These are phyloP conservation scores for Acestrorhynchus altus DNA, from an alignment of 2,797 vertebrate genomes.

Conservation along the genomic window DNA sequence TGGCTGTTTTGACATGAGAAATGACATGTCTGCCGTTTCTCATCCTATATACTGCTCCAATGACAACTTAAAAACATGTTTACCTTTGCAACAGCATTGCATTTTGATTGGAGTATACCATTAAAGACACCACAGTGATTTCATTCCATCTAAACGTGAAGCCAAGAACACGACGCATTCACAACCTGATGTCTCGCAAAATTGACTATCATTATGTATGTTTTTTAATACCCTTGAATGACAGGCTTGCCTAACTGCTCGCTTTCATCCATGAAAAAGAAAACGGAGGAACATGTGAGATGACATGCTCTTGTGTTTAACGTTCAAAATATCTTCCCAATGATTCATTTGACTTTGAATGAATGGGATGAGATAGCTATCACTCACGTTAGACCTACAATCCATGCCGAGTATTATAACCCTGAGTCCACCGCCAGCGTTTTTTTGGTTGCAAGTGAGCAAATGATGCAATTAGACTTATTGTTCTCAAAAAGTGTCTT, in stretches of 20 bases:
- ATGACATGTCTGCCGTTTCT: conserved; percentile 12
- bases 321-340: conserved; percentile 1
- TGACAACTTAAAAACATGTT: conserved; percentile 41
- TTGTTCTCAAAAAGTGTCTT: conserved; percentile 86
- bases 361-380: conserved; percentile 13
- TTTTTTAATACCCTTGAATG: conserved; percentile 32
- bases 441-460: conserved; percentile 90
- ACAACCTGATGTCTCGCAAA: conserved; percentile 10
- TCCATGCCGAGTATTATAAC: background rate
- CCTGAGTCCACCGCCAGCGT: conserved; percentile 61
- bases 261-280: background rate
- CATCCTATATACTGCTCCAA: conserved; percentile 22
- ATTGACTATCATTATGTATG: conserved; percentile 18
- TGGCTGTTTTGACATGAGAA: conserved; percentile 22
- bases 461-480: conserved; percentile 94
- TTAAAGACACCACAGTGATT: conserved; percentile 26
- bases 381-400: background rate
- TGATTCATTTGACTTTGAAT: conserved; percentile 5
- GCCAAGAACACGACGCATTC: conserved; percentile 13
- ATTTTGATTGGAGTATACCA: conserved; percentile 30
- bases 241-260: conserved; percentile 5
- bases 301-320: conserved; percentile 16
- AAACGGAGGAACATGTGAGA: background rate
- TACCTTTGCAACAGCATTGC: conserved; percentile 18
- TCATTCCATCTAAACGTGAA: conserved; percentile 19